Evolutionary conservation across 2,797 vertebrate species (phyloP), one percentile per base, ranked within the genome.

Genomic region (Anguilla marmorata): DNA sequence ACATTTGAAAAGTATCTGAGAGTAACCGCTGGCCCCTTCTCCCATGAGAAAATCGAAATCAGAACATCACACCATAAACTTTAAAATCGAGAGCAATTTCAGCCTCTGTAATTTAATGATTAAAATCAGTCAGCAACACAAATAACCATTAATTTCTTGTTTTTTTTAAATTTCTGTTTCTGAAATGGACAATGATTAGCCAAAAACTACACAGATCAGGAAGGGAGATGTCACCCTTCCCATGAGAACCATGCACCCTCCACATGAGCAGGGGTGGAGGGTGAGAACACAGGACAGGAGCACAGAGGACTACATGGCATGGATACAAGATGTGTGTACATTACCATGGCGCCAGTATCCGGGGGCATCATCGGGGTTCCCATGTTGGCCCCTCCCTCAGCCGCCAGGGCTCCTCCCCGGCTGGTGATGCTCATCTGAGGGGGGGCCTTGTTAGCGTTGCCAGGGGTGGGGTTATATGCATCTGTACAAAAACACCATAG

Each of bases 331-430:
- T 45, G 91, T 88, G 91, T 94, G 97, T 98, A 98, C 97, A 0
- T 98, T 99, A 99, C 98, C 98, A 98, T 98, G 90, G 97, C 93
- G 96, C 97, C 97, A 93, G 98, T 98, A 96, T 99, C 98, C 45
- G 45, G 74, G 92, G 97, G 95, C 96, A 97, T 97, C 96, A 98
- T 93, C 91, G 97, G 94, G 90, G 97, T 94, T 93, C 97, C 98
- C 95, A 98, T 96, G 95, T 96, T 98, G 96, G 97, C 92, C 89
- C 97, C 94, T 96, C 97, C 98, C 95, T 98, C 98, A 90, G 96
- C 96, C 92, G 97, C 97, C 94, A 97, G 95, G 95, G 98, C 92
- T 95, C 95, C 96, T 94, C 96, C 96, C 96, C 97, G 96, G 97
- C 96, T 98, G 95, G 96, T 97, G 96, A 98, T 96, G 95, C 96